Base-by-base conservation (phyloP, 2,113 vertebrate species). In the Sapayoa aenigma region DNA sequence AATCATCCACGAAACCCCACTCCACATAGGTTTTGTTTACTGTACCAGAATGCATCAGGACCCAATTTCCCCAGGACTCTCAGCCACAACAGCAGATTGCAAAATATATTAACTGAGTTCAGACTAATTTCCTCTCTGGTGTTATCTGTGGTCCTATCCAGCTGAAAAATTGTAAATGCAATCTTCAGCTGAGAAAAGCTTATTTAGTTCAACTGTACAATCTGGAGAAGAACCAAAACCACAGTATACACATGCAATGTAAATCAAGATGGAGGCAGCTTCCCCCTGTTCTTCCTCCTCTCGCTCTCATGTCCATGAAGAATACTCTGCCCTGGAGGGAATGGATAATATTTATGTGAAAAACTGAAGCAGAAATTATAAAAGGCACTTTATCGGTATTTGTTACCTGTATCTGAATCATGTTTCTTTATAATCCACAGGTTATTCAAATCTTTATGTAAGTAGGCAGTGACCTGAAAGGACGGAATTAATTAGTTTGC, bases 371-470 rank as follows among this genome's bases (percentile, higher is more conserved):
- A 75, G 30, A n/a, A 83, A 21, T 53, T 90, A 77, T n/a, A 74
- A 68, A 60, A 88, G 27, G 19, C 28, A 86, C 12, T 73, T 75
- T 28, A 66, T 3, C 68, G 25, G 14, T 65, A 76, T 77, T 91
- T 71, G 63, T 99, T 98, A 99, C 99, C 98, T 92, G 98, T 81
- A 69, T 97, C 97, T 16, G 95, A 60, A 72, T 98, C 97, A 50
- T 95, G 98, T 89, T 98, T 99, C 97, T 98, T 99, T 97, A 99
- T 98, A 83, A 99, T 97, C 99, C 99, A 99, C 86, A 99, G 74
- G 95, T 99, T 99, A 98, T 99, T 99, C 84, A 98, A 98, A 97
- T 99, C 99, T 88, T 99, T 99, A 95, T 99, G 99, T 62, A 99
- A 98, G 94, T 99, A 99, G 35, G 99, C 98, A 58, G 99, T 99